A percentile compares a stretch with the other conserved stretches of the same genome.
Conservation (phyloP, 2,113 vertebrate species). For the Phoenicopterus ruber region DNA sequence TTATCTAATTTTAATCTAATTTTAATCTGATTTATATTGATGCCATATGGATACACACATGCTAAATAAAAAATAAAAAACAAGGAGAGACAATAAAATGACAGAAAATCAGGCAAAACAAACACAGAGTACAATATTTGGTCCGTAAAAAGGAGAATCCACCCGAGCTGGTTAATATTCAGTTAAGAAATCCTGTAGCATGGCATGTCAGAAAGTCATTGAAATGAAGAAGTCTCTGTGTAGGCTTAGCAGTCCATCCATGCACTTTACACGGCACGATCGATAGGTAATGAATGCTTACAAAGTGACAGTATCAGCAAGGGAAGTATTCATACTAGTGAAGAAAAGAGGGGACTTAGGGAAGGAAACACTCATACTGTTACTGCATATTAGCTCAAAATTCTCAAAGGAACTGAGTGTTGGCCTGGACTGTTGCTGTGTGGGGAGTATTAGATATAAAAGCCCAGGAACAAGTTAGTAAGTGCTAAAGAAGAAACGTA, state of each 20-base stretch:
- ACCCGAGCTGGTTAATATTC: background rate
- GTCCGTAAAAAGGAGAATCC: background rate
- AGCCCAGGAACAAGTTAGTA: background rate
- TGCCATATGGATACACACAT: background rate
- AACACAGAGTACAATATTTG: background rate
- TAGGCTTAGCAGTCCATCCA: background rate
- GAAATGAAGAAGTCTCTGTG: background rate
- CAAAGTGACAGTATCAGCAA: background rate
- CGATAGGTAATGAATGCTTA: background rate
- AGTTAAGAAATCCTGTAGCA: background rate
- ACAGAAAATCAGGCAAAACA: background rate
- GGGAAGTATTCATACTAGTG: background rate
- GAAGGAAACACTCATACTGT: background rate
- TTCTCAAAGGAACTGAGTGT: background rate
- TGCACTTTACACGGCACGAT: background rate
- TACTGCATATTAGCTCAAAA: background rate
- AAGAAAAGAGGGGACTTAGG: background rate
- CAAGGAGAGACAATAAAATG: background rate
- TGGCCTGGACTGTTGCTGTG: background rate
- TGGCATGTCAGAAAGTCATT: background rate
- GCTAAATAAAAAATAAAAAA: background rate
- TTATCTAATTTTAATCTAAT: background rate
- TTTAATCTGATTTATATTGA: background rate
- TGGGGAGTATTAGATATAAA: background rate
- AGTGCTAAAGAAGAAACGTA: background rate